Percentiles rank a stretch among this genome's conserved stretches.
phyloP scores from a whole-genome alignment of 2,797 vertebrate genomes.

The Brachyrhaphis roseni region DNA sequence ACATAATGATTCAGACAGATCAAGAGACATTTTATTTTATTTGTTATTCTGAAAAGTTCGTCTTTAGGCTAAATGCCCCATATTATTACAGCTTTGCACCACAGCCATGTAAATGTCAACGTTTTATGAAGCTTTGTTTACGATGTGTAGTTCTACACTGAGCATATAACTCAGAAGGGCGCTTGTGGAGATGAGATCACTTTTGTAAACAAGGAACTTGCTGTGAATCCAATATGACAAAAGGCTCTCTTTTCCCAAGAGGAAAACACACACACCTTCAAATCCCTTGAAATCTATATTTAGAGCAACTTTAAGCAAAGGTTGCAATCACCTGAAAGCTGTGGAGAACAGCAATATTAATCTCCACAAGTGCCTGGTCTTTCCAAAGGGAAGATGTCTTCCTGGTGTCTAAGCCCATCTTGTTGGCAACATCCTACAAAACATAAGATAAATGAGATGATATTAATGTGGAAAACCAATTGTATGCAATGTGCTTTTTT shows the following conservation, averaged over 20 bases:
- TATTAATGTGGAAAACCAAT: neutral
- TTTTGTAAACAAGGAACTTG: neutral
- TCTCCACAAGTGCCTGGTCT: slow-evolving; percentile 95
- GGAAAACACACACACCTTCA: neutral
- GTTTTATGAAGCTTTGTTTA: neutral
- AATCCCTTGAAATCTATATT: slow-evolving; percentile 1
- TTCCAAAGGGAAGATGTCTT: slow-evolving; percentile 98
- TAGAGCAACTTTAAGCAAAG: slow-evolving; percentile 1
- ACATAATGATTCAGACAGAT: neutral
- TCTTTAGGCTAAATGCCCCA: neutral
- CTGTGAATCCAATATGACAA: neutral
- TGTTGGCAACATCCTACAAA: slow-evolving; percentile 90
- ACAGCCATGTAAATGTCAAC: neutral
- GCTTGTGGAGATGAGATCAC: neutral
- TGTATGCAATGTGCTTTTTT: neutral
- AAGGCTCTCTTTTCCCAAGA: neutral
- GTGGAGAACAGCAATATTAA: slow-evolving; percentile 96
- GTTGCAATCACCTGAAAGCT: slow-evolving; percentile 90
- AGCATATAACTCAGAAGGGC: neutral
- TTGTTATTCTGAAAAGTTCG: neutral
- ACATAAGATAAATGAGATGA: neutral
- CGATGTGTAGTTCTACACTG: neutral
- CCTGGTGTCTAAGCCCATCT: slow-evolving; percentile 93
- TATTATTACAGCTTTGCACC: neutral
- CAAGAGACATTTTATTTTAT: neutral